Evolutionary conservation across 2,797 vertebrate genomes (phyloP).

Genomic region (Myoxocephalus aenaeus): DNA sequence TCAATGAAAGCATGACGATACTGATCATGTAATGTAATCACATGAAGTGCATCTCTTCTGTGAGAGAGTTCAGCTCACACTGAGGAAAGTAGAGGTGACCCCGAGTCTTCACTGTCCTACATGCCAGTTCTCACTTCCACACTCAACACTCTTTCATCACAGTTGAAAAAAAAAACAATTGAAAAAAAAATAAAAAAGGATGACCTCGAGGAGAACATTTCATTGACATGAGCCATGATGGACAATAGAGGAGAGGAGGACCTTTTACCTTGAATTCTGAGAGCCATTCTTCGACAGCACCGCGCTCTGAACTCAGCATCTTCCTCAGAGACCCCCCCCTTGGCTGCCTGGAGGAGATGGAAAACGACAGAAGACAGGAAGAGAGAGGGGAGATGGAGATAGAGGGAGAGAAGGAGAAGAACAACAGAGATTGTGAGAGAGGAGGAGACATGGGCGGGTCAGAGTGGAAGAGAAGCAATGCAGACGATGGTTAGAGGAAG

Average conservation of each 20-base stretch:
- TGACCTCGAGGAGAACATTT: slow-evolving; percentile 64
- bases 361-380: neutral
- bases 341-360: slow-evolving; percentile 65
- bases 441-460: neutral
- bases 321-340: slow-evolving; percentile 85
- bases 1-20: neutral
- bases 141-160: neutral
- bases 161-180: too few relatives aligned
- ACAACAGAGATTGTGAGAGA: slow-evolving; percentile 2
- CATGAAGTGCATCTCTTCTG: too few relatives aligned
- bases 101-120: neutral
- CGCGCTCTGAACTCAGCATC: slow-evolving; percentile 94
- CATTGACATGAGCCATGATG: slow-evolving; percentile 22
- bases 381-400: neutral
- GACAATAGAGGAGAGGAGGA: slow-evolving; percentile 1
- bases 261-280: slow-evolving; percentile 97
- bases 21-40: too few relatives aligned
- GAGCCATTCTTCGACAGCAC: slow-evolving; percentile 98
- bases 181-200: neutral
- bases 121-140: neutral
- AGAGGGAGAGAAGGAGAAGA: neutral
- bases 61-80: neutral
- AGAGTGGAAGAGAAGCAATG: slow-evolving; percentile 12
- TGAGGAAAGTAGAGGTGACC: neutral
- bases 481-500: neutral